phyloP scores from a whole-genome alignment of 2,797 vertebrate species.

The Phataginus tetradactyla region DNA sequence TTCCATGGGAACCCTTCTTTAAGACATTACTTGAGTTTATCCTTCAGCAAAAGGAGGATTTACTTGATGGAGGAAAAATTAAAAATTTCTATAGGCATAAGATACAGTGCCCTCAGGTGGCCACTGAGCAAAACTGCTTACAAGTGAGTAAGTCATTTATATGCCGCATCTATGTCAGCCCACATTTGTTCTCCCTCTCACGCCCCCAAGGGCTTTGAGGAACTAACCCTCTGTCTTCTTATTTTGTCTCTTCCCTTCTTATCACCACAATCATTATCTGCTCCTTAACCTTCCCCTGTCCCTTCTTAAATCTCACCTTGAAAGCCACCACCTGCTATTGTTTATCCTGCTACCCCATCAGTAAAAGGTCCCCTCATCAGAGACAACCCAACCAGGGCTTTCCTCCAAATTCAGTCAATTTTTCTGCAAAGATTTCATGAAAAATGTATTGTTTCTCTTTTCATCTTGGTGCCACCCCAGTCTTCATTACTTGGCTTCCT shows the following conservation, averaged over 20 bases:
- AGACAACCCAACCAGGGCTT: neutral
- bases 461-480: neutral
- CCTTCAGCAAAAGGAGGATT: conserved; percentile 26
- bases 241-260: neutral
- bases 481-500: neutral
- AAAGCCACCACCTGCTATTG: neutral
- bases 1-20: neutral
- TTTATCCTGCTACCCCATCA: neutral
- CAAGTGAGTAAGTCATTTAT: neutral
- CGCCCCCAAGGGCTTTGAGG: fast-evolving
- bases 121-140: conserved; percentile 20
- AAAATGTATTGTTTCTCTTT: neutral
- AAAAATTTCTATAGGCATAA: neutral
- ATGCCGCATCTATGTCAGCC: neutral
- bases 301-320: neutral
- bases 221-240: neutral
- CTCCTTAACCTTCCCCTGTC: neutral
- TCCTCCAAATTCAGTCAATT: neutral
- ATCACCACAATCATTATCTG: neutral
- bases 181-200: neutral
- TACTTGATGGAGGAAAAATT: neutral
- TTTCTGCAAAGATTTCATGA: neutral
- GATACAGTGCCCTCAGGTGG: conserved; percentile 59
- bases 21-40: neutral
- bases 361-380: neutral